A percentile compares a stretch with the other conserved stretches of the same genome.
phyloP scores from a whole-genome alignment of 2,113 vertebrate species.

The Gadus chalcogrammus region DNA sequence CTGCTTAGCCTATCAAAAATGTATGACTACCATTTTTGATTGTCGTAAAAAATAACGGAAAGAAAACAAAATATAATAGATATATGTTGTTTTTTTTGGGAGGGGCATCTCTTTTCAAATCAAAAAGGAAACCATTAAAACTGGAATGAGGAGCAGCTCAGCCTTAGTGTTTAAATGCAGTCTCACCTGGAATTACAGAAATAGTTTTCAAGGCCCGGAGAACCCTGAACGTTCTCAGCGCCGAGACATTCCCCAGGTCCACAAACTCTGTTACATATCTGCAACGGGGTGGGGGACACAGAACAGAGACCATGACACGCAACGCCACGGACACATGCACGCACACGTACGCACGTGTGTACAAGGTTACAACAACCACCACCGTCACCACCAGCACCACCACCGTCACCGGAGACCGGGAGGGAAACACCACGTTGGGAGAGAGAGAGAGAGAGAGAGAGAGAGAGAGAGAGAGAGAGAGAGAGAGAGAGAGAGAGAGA shows the following conservation, averaged over 20 bases:
- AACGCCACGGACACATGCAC: conserved; percentile 70
- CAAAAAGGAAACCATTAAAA: conserved; percentile 25
- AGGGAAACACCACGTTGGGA: conserved; percentile 68
- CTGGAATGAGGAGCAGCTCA: conserved; percentile 57
- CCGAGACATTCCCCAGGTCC: conserved; percentile 99
- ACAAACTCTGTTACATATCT: conserved; percentile 99
- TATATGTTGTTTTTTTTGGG: conserved; percentile 14
- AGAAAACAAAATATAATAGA: conserved; percentile 35
- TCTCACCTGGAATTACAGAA: conserved; percentile 99
- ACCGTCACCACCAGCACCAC: conserved; percentile 56
- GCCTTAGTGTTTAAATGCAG: conserved; percentile 81
- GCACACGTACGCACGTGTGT: conserved; percentile 82
- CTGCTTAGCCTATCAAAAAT: conserved; percentile 87
- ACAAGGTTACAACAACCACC: conserved; percentile 44
- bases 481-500: conserved; percentile 36
- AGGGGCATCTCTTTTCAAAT: conserved; percentile 45
- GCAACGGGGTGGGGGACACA: conserved; percentile 97
- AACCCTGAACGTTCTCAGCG: conserved; percentile 99
- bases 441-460: conserved; percentile 20
- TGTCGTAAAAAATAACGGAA: conserved; percentile 37
- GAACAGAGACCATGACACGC: conserved; percentile 89
- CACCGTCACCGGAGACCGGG: conserved; percentile 79
- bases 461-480: conserved; percentile 34
- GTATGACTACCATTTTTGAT: conserved; percentile 73
- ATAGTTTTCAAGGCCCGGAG: conserved; percentile 99